Conservation (phyloP, 2,797 vertebrate species). For the Sebastes taczanowskii region DNA sequence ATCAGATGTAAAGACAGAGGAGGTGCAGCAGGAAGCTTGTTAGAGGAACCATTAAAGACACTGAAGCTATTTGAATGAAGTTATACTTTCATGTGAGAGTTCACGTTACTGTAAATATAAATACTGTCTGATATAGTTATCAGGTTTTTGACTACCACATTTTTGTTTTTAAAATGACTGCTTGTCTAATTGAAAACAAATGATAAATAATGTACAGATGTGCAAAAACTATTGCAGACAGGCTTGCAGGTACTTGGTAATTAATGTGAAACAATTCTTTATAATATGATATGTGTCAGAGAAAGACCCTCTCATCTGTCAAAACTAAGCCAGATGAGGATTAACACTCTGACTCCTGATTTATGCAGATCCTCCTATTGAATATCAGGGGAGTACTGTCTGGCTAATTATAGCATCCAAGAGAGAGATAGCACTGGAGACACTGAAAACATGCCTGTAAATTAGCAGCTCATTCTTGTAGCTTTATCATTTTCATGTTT, state of each 20-base stretch:
- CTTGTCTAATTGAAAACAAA: slow-evolving; percentile 6
- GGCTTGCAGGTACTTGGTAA: slow-evolving; percentile 31
- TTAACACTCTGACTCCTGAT: slow-evolving; percentile 68
- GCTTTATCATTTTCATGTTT: slow-evolving; percentile 31
- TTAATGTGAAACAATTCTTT: slow-evolving; percentile 50
- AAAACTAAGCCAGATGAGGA: slow-evolving; percentile 70
- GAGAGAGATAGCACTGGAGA: slow-evolving; percentile 49
- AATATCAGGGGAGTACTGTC: slow-evolving; percentile 63
- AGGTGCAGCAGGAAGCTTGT: slow-evolving; percentile 18
- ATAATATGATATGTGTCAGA: slow-evolving; percentile 56
- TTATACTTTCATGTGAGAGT: slow-evolving; percentile 15
- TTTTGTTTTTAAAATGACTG: not conserved
- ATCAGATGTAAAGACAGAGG: slow-evolving; percentile 35
- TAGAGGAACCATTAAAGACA: slow-evolving; percentile 6
- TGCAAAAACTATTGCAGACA: slow-evolving; percentile 1
- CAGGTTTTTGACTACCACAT: not conserved
- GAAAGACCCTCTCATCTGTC: slow-evolving; percentile 56
- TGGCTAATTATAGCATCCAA: slow-evolving; percentile 67
- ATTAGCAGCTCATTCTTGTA: slow-evolving; percentile 23
- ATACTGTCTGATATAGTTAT: not conserved
- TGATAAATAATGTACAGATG: not conserved
- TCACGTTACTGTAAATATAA: not conserved
- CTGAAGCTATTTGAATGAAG: not conserved
- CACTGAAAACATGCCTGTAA: slow-evolving; percentile 34
- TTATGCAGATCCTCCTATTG: slow-evolving; percentile 75